Conservation (phyloP, 1,140 invertebrate species). For the Cryptotermes secundus region DNA sequence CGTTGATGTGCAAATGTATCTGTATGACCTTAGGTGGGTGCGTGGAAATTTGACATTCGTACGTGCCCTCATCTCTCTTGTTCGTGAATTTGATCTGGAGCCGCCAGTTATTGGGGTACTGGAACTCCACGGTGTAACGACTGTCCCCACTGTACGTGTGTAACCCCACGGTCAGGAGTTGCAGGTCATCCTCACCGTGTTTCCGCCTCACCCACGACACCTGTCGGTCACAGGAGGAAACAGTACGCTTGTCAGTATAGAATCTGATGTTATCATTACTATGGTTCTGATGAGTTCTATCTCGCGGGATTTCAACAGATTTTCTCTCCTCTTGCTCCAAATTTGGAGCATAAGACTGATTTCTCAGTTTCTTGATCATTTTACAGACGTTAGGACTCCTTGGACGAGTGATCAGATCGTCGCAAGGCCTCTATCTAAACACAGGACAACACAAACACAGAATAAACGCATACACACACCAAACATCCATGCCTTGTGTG, state of each 20-base stretch:
- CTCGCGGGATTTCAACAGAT: too few relatives aligned
- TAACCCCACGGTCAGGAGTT: constrained; percentile 73
- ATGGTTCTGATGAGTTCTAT: too few relatives aligned
- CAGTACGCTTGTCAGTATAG: background rate
- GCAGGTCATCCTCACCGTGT: constrained; percentile 60
- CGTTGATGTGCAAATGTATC: constrained; percentile 69
- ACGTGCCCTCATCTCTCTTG: constrained; percentile 70
- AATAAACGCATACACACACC: too few relatives aligned
- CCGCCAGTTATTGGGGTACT: constrained; percentile 83
- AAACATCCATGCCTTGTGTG: too few relatives aligned
- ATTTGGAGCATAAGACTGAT: too few relatives aligned
- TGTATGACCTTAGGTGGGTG: constrained; percentile 76
- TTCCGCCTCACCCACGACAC: constrained; percentile 76
- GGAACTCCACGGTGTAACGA: constrained; percentile 70
- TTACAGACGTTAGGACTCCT: too few relatives aligned
- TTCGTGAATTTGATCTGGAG: constrained; percentile 74
- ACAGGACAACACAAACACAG: too few relatives aligned
- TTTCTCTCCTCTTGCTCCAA: too few relatives aligned
- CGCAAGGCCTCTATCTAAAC: too few relatives aligned
- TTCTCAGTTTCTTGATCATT: too few relatives aligned
- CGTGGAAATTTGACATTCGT: constrained; percentile 84
- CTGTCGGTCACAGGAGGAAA: constrained; percentile 48
- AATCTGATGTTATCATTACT: too few relatives aligned
- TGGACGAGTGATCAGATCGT: too few relatives aligned
- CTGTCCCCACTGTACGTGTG: constrained; percentile 71